Base-by-base conservation (phyloP, 2,888 invertebrate genomes). In the Alitta virens region DNA sequence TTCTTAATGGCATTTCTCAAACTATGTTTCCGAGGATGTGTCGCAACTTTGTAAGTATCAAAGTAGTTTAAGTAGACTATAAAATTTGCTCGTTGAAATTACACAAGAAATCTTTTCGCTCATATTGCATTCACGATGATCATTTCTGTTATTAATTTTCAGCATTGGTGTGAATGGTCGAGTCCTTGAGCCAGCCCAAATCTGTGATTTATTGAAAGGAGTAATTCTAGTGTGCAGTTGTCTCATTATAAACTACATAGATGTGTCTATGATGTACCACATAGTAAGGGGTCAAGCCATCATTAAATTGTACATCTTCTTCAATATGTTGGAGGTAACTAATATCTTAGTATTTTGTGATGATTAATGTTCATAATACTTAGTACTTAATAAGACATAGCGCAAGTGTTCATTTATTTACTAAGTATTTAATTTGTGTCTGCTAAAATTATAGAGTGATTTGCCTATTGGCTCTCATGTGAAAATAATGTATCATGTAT, bases 261-360 rank as follows among this genome's bases (percentile, higher is more conserved):
- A 99, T 81, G 96, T 95, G 46, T 97, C 96, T 72, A 92, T 98
- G 86, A 90, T 98, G 86, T 99, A 99, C 84, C 98, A 99, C 82
- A 86, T 97, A 74, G 83, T 85, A 12, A 76, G 84, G 58, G 96
- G 96, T 75, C 99, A 99, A 80, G 96, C 97, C 70, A 95, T 98
- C 67, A 98, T 99, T 83, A 99, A 99, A 79, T 85, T 99, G 70
- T 99, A 99, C 80, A 96, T 99, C 79, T 97, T 99, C 85, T 99
- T 94, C 83, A 99, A 99, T 82, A 99, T 99, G 96, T 84, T 99
- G 64, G 99, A 99, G 85, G 95, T 96, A 78, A 74, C 76, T 62
- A 40, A 40, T 40, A 9, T 12, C 40, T 12, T 16, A 40, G 12
- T 40, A 16, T 16, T 12, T 16, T 40, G 40, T 40, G 16, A 9